phyloP scores from a whole-genome alignment of 2,113 vertebrate genomes.

The Brachirus orientalis region DNA sequence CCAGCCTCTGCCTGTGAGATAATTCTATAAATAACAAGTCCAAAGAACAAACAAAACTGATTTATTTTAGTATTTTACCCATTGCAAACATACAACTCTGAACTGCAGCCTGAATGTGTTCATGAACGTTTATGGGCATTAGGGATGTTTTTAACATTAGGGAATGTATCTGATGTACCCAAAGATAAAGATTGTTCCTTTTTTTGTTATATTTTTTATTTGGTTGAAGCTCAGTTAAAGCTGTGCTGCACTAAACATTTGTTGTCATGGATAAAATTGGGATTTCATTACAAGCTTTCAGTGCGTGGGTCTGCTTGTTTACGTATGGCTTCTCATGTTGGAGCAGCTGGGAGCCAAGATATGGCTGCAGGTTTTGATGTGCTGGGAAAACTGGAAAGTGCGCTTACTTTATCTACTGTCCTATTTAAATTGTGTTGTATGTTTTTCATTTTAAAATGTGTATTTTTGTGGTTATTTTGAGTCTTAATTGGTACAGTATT shows the following conservation, averaged over 20 bases:
- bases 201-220: conserved; percentile 17
- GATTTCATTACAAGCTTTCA: conserved; percentile 14
- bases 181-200: conserved; percentile 40
- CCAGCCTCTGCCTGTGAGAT: neutral
- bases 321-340: neutral
- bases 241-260: conserved; percentile 1
- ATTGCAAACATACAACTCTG: conserved; percentile 24
- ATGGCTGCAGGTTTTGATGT: conserved; percentile 18
- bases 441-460: conserved; percentile 14
- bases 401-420: neutral
- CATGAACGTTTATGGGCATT: conserved; percentile 9
- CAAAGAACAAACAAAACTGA: neutral
- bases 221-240: neutral
- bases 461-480: neutral
- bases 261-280: neutral
- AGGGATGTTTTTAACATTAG: conserved; percentile 32
- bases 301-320: conserved; percentile 11
- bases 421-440: conserved; percentile 16
- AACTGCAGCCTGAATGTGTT: conserved; percentile 35
- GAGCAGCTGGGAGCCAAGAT: conserved; percentile 9
- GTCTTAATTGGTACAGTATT: conserved; percentile 5
- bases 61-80: neutral
- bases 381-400: conserved; percentile 12
- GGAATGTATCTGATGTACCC: conserved; percentile 52
- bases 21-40: neutral